Percentiles rank a stretch among this genome's conserved stretches.
Evolutionary conservation across 1,140 invertebrate species (phyloP).

Genomic region (Drosophila athabasca): DNA sequence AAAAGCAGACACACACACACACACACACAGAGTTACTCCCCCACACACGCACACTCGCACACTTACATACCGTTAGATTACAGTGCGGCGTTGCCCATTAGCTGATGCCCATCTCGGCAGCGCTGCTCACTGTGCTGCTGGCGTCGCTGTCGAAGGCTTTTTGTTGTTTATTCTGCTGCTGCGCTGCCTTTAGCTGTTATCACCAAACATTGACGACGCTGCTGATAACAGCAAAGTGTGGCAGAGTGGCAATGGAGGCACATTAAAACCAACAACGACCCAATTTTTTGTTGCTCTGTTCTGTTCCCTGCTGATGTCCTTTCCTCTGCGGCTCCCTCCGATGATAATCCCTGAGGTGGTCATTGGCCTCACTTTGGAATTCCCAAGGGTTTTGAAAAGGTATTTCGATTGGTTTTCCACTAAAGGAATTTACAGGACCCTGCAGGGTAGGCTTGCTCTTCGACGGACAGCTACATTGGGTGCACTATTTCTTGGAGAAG

Average conservation of each 20-base stretch:
- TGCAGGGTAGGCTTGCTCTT: too few species aligned
- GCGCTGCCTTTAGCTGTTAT: slow-evolving; percentile 63
- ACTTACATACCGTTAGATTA: slow-evolving; percentile 51
- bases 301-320: slow-evolving; percentile 1
- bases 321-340: background rate
- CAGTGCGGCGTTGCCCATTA: slow-evolving; percentile 54
- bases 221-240: slow-evolving; percentile 69
- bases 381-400: slow-evolving; percentile 34
- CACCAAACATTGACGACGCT: slow-evolving; percentile 59
- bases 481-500: too few species aligned
- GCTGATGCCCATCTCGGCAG: slow-evolving; percentile 28
- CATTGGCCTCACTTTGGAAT: slow-evolving; percentile 39
- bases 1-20: background rate
- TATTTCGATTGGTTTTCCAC: slow-evolving; percentile 52
- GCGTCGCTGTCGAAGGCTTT: slow-evolving; percentile 38
- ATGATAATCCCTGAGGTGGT: slow-evolving; percentile 26
- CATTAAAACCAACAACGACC: slow-evolving; percentile 69
- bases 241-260: slow-evolving; percentile 59
- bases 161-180: slow-evolving; percentile 44
- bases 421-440: slow-evolving; percentile 13
- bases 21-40: background rate
- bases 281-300: slow-evolving; percentile 58
- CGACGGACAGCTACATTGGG: too few species aligned
- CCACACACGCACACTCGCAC: slow-evolving; percentile 18
- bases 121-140: slow-evolving; percentile 38